These are phyloP conservation scores for Bilobella aurantiaca DNA, from an alignment of 1,140 invertebrate species.

Conservation along the genomic window DNA sequence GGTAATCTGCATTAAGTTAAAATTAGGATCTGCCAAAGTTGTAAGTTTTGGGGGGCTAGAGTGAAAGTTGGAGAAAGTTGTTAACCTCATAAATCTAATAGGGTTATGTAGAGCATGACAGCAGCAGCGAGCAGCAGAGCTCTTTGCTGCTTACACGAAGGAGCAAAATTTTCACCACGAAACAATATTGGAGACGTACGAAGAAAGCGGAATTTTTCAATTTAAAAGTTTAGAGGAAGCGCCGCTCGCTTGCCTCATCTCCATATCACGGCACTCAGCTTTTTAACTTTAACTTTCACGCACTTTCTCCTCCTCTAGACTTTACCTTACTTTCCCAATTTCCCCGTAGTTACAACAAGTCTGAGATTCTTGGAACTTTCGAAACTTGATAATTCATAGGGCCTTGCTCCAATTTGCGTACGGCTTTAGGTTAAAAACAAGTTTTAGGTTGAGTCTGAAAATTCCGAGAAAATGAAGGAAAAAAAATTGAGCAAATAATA, in stretches of 20 bases:
- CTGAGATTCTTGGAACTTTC: too few species aligned
- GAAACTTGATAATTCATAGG: too few species aligned
- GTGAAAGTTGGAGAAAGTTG: neutral
- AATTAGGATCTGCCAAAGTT: too few species aligned
- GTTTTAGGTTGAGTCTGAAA: too few species aligned
- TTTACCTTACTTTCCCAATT: neutral
- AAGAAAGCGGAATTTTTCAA: neutral
- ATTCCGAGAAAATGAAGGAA: too few species aligned
- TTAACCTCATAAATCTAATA: slow-evolving; percentile 8
- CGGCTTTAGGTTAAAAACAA: too few species aligned
- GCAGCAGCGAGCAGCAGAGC: neutral
- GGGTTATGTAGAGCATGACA: slow-evolving; percentile 4
- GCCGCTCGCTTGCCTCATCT: neutral
- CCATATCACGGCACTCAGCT: slow-evolving; percentile 5
- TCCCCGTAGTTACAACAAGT: neutral
- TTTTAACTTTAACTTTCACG: neutral
- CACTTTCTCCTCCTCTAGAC: neutral
- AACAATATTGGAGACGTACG: neutral
- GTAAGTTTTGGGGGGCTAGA: too few species aligned
- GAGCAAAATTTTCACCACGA: neutral
- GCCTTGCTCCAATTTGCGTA: too few species aligned
- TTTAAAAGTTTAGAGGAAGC: slow-evolving; percentile 1
- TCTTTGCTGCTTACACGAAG: neutral
- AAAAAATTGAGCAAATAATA: too few species aligned
- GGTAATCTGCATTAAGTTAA: neutral